Evolutionary conservation across 2,113 vertebrate species (phyloP), one percentile per base, ranked within the genome.

Genomic region (Ctenodactylus gundi): DNA sequence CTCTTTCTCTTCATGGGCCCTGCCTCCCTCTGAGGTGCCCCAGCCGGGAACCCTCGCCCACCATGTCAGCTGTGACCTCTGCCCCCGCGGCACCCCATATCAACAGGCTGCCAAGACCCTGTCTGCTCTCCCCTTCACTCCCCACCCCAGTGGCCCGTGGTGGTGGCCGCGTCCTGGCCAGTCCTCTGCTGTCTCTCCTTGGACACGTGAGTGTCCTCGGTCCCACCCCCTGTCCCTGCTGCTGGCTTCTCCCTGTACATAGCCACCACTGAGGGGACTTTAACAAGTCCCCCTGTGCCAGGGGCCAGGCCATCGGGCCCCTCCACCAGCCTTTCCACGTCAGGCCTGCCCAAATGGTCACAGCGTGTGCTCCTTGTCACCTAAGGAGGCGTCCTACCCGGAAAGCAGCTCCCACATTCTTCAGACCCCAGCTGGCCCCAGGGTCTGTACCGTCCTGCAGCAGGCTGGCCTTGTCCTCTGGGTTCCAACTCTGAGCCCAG

Each of bases 61-160:
- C 39, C 3, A 10, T 13, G 17, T 36, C 0, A 0, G 12, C 68
- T 80, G 68, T 72, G 85, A 46, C 80, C 91, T 81, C 55, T 31
- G 70, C 34, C 15, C 15, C 27, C 17, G 31, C 36, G 13, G 31
- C 27, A 27, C 18, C 29, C 46, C 34, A 49, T 62, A n/a, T 34
- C 41, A 34, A 13, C n/a, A 44, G 58, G 60, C 2, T 21, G 27
- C 76, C 62, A 41, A 72, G 77, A 31, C 15, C 49, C 67, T 36
- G 2, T 64, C 39, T 10, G n/a, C 62, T 27, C 1, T 0, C 49
- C 7, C 0, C 27, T n/a, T n/a, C n/a, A n/a, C 34, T 21, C 12
- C 39, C 7, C 21, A 2, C 12, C 21, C 11, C 39, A 0, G 62
- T 57, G 1, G 11, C 51, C 31, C 6, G 0, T 3, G n/a, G 21